These are phyloP conservation scores for Columba guinea DNA, from an alignment of 2,797 vertebrate genomes.

Conservation along the genomic window DNA sequence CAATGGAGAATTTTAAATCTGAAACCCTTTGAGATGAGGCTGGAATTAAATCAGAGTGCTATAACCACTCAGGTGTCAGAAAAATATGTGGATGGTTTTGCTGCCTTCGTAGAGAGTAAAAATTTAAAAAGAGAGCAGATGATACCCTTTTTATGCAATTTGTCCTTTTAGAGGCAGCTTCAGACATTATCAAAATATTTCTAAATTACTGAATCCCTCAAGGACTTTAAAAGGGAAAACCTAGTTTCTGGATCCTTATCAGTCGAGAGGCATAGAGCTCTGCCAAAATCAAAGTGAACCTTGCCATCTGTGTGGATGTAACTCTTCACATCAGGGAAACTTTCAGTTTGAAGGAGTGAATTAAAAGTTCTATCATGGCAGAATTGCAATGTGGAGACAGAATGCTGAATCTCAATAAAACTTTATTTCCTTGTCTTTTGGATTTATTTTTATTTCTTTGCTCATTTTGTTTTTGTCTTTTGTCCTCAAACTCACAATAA, in stretches of 20 bases:
- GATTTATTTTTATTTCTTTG: background rate
- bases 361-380: background rate
- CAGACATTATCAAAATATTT: background rate
- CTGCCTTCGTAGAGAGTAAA: background rate
- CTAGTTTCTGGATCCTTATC: background rate
- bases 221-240: slow-evolving; percentile 1
- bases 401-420: background rate
- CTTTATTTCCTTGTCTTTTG: background rate
- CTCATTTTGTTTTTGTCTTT: background rate
- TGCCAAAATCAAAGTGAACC: background rate
- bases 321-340: background rate
- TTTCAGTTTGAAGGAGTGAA: background rate
- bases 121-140: background rate
- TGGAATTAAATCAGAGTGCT: background rate
- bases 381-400: background rate
- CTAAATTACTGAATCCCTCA: background rate
- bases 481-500: background rate
- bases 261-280: background rate
- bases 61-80: background rate
- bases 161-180: background rate
- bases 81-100: background rate
- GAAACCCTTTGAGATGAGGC: background rate
- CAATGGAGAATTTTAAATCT: background rate
- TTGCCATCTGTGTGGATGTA: background rate
- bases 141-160: slow-evolving; percentile 7